Evolutionary conservation across 1,140 invertebrate species (phyloP).

Genomic region (Stegodyphus mimosarum): DNA sequence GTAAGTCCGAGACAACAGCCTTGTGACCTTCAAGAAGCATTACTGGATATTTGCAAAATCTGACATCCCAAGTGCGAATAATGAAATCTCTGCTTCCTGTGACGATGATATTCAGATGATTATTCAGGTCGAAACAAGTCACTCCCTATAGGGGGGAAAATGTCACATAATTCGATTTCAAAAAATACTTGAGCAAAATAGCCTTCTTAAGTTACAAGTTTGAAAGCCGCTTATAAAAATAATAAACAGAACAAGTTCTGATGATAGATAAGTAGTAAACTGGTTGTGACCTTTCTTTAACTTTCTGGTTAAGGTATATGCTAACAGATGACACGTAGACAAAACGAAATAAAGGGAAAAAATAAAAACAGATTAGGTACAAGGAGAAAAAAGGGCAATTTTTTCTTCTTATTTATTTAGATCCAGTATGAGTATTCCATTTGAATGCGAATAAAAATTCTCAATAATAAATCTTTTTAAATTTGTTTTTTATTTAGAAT

Average conservation of each 20-base stretch:
- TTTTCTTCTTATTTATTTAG: too few relatives aligned
- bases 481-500: too few relatives aligned
- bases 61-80: not conserved
- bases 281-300: too few relatives aligned
- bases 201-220: not conserved
- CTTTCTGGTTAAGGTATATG: not conserved
- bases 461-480: too few relatives aligned
- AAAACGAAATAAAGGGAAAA: not conserved
- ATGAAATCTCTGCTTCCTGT: conserved; percentile 32
- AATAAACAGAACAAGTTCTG: too few relatives aligned
- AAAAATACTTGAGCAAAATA: not conserved
- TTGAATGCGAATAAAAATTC: too few relatives aligned
- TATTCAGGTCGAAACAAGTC: conserved; percentile 23
- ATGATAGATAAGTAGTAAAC: not conserved
- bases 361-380: too few relatives aligned
- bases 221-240: not conserved
- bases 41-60: not conserved
- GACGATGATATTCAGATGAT: not conserved
- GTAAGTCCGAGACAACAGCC: conserved; percentile 27
- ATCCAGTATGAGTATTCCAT: too few relatives aligned
- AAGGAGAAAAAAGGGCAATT: too few relatives aligned
- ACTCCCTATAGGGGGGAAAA: not conserved
- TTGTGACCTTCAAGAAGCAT: not conserved
- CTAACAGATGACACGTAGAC: not conserved
- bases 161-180: too few relatives aligned